Conservation (phyloP, 2,113 vertebrate genomes). For the Riparia riparia region DNA sequence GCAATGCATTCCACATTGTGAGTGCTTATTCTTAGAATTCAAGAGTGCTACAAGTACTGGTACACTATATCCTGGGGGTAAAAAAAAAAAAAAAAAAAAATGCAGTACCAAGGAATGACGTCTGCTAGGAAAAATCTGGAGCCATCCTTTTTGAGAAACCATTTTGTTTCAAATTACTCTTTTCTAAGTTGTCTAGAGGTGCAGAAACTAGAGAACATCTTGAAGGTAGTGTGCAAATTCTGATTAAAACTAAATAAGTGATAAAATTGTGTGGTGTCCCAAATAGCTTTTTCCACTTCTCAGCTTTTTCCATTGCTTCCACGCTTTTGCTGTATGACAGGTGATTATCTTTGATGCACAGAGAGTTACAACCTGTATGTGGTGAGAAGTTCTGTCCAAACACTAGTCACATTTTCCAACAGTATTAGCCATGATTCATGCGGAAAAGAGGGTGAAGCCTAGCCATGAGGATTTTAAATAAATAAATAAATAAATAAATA, state of each 20-base stretch:
- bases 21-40: not conserved
- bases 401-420: not conserved
- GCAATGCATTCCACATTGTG: not conserved
- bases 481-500: not conserved
- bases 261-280: not conserved
- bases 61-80: not conserved
- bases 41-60: not conserved
- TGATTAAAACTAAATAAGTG: not conserved
- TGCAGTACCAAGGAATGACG: not conserved
- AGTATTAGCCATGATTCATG: not conserved
- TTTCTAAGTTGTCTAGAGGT: not conserved
- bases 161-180: not conserved
- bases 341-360: not conserved
- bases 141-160: not conserved
- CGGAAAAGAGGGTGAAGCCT: not conserved
- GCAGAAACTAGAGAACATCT: not conserved
- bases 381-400: not conserved
- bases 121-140: not conserved
- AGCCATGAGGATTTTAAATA: not conserved
- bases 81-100: not conserved
- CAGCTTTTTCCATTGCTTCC: not conserved
- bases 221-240: not conserved
- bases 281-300: not conserved
- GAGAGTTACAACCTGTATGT: not conserved
- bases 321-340: not conserved